Percentiles rank a stretch among this genome's conserved stretches.
Conservation (phyloP, 2,113 vertebrate genomes). For the Heterotis niloticus region DNA sequence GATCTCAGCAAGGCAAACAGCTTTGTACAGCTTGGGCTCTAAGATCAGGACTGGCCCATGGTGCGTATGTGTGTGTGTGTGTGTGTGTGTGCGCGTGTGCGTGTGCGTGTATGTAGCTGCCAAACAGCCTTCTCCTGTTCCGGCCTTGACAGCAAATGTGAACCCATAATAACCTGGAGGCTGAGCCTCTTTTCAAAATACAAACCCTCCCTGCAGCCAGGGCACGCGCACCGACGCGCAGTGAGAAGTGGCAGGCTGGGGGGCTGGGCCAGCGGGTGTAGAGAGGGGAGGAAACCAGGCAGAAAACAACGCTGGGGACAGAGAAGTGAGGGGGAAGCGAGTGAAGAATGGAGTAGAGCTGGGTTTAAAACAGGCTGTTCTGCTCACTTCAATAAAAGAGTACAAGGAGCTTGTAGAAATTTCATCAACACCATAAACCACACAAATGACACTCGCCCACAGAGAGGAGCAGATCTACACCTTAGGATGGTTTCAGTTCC, state of each 20-base stretch:
- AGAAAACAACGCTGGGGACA: neutral
- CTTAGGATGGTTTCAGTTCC: no score
- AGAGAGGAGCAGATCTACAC: no score
- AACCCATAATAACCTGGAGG: conserved; percentile 56
- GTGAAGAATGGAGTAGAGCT: neutral
- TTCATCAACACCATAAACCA: neutral
- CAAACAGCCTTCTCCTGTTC: conserved; percentile 47
- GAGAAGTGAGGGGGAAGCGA: neutral
- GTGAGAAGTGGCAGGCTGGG: neutral
- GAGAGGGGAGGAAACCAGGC: conserved; percentile 1
- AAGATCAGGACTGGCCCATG: conserved; percentile 41
- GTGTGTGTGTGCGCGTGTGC: conserved; percentile 18
- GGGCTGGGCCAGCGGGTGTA: neutral
- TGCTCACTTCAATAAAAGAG: neutral
- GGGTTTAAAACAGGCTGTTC: neutral
- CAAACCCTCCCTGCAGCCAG: conserved; percentile 45
- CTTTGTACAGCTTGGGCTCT: conserved; percentile 54
- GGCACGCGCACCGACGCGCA: neutral
- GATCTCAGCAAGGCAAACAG: conserved; percentile 58
- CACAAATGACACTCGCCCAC: neutral
- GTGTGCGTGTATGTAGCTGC: conserved; percentile 33
- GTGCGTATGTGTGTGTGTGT: conserved; percentile 25
- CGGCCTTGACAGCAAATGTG: conserved; percentile 47
- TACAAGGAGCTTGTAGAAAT: neutral
- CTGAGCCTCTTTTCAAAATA: conserved; percentile 39